These are phyloP conservation scores for Itoplectis maculator DNA, from an alignment of 2,888 invertebrate species.

Conservation along the genomic window DNA sequence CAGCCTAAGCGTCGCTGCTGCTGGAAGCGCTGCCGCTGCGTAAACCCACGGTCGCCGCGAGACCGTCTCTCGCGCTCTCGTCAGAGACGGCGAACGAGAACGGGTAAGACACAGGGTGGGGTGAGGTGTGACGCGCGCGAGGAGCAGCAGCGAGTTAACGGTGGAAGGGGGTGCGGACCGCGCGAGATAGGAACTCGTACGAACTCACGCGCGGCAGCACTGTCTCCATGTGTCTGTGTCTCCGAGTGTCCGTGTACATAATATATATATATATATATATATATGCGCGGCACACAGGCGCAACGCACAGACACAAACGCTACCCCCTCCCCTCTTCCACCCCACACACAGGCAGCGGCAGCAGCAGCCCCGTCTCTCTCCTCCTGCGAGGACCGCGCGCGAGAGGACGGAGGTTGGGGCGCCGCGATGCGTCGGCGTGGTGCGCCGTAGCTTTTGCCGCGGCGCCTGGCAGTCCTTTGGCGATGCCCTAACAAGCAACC, in stretches of 20 bases:
- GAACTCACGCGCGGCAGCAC: conserved; percentile 32
- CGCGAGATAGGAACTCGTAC: conserved; percentile 52
- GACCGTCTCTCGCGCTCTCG: conserved; percentile 29
- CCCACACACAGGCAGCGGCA: conserved; percentile 24
- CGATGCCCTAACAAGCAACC: conserved; percentile 81
- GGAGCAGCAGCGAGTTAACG: conserved; percentile 20
- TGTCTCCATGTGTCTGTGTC: background rate
- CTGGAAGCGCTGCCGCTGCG: conserved; percentile 2
- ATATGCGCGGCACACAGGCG: conserved; percentile 20
- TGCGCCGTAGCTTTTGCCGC: conserved; percentile 81
- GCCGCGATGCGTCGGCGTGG: conserved; percentile 79
- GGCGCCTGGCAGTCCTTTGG: conserved; percentile 81
- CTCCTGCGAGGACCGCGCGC: conserved; percentile 26
- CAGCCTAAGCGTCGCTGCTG: too few relatives aligned
- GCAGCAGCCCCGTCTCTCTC: too few relatives aligned
- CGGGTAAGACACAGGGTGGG: conserved; percentile 19
- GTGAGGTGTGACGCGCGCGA: conserved; percentile 10
- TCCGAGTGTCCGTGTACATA: too few relatives aligned
- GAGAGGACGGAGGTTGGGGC: conserved; percentile 44
- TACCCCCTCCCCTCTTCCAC: too few relatives aligned
- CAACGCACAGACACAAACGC: too few relatives aligned
- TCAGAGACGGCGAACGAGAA: conserved; percentile 11
- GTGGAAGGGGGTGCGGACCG: conserved; percentile 36
- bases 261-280: too few relatives aligned
- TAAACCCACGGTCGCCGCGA: background rate